phyloP scores from a whole-genome alignment of 2,797 vertebrate genomes.

The Fundulus diaphanus region DNA sequence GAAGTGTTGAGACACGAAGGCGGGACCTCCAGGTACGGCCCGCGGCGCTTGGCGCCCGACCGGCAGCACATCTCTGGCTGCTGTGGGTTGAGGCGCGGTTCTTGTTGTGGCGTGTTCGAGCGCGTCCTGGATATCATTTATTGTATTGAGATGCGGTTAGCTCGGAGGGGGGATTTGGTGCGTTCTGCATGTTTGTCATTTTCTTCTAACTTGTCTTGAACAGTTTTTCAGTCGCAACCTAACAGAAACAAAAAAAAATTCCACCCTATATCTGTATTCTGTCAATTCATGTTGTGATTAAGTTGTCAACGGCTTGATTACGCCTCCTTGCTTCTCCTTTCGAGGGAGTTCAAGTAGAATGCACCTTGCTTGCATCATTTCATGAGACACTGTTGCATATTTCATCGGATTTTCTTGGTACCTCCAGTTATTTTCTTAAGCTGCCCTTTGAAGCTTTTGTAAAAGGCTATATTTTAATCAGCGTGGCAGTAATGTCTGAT shows the following conservation, averaged over 20 bases:
- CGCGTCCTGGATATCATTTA: constrained; percentile 10
- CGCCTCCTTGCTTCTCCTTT: constrained; percentile 11
- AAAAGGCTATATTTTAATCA: neutral
- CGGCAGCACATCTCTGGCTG: constrained; percentile 7
- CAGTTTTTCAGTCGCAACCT: constrained; percentile 2
- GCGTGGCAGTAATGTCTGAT: neutral
- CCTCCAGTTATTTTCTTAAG: constrained; percentile 1
- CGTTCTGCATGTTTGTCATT: neutral
- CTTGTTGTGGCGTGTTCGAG: neutral
- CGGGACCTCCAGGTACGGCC: constrained; percentile 1
- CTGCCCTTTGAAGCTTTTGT: neutral
- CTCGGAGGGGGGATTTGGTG: constrained; percentile 1
- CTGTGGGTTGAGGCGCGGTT: constrained; percentile 5
- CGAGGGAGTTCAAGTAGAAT: neutral
- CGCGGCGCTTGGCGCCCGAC: neutral
- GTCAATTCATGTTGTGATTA: constrained; percentile 7
- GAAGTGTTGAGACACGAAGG: neutral
- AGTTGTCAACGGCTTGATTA: constrained; percentile 5
- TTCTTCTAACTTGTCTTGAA: neutral
- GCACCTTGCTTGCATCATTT: neutral
- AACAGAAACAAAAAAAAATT: neutral
- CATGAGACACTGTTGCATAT: neutral
- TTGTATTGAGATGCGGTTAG: constrained; percentile 15
- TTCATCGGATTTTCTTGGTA: neutral
- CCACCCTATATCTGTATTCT: neutral